Evolutionary conservation across 2,888 invertebrate genomes (phyloP), one percentile per base, ranked within the genome.

Genomic region (Zootermopsis nevadensis): DNA sequence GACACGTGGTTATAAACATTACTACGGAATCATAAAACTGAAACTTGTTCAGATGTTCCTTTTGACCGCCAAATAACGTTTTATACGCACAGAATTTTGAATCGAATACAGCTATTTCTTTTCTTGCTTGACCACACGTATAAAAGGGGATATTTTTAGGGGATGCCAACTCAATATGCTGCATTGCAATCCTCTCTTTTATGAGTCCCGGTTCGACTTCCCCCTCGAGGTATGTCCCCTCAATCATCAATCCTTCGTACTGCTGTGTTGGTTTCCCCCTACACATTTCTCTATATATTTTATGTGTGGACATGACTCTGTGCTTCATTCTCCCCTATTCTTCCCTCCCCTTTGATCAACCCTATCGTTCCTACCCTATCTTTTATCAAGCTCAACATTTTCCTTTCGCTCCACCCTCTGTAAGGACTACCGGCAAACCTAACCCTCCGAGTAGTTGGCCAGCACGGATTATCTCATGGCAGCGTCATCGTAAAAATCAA

Each of bases 261-360:
- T n/a, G 42, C 30, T 24, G n/a, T 30, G 30, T n/a, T 7, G 48
- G 0, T 8, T 0, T 30, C 77, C 27, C 77, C 77, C 15, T 48
- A 48, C 22, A 38, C 38, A 35, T 22, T 77, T 38, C 77, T 60
- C 60, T 60, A 27, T 82, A 76, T 76, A 82, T 82, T 30, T 76
- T 80, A 80, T 69, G 76, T 82, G 84, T 82, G 82, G 80, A 80
- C 82, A 84, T 84, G 84, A 80, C 84, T 76, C 77, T 33, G 77
- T 79, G 80, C 33, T 67, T 55, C 35, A 30, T 30, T 66, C n/a
- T 30, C 67, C 74, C 81, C 48, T 42, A 19, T 33, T 7, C 31
- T 77, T 24, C 76, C 24, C 55, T 55, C 33, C 35, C 35, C 35
- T 33, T 12, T 31, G 31, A 42, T 42, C 38, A 38, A 77, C 80